Conservation (phyloP, 2,113 vertebrate genomes). For the Peromyscus leucopus region DNA sequence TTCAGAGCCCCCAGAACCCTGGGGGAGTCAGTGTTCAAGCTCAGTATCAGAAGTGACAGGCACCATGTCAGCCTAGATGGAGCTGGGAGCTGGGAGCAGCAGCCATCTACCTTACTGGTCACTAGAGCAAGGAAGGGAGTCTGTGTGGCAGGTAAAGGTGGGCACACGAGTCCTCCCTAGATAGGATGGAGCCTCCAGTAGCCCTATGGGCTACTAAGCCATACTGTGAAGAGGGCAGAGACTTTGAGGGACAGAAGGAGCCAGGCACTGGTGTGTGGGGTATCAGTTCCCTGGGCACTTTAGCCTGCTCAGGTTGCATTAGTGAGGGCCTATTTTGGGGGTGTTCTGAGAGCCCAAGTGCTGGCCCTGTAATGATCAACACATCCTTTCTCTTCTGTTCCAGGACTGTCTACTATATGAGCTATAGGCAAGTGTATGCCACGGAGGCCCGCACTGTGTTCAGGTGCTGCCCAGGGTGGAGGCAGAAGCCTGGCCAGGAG, state of each 20-base stretch:
- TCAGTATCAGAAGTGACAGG: background rate
- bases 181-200: background rate
- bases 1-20: background rate
- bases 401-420: constrained; percentile 92
- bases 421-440: constrained; percentile 92
- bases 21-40: background rate
- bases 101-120: background rate
- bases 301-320: background rate
- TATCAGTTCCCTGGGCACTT: background rate
- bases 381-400: background rate
- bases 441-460: constrained; percentile 87
- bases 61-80: background rate
- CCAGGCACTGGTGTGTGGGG: background rate
- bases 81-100: too few relatives aligned
- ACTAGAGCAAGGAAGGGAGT: background rate
- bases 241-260: background rate
- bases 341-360: rapidly evolving
- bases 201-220: too few relatives aligned
- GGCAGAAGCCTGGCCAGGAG: constrained; percentile 88
- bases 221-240: background rate
- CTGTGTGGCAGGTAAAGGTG: too few relatives aligned
- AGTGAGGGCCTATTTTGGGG: too few relatives aligned
- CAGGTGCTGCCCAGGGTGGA: constrained; percentile 95
- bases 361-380: rapidly evolving
- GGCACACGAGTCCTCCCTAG: background rate